Conservation (phyloP, 2,888 invertebrate species). For the Drosophila tanythrix region DNA sequence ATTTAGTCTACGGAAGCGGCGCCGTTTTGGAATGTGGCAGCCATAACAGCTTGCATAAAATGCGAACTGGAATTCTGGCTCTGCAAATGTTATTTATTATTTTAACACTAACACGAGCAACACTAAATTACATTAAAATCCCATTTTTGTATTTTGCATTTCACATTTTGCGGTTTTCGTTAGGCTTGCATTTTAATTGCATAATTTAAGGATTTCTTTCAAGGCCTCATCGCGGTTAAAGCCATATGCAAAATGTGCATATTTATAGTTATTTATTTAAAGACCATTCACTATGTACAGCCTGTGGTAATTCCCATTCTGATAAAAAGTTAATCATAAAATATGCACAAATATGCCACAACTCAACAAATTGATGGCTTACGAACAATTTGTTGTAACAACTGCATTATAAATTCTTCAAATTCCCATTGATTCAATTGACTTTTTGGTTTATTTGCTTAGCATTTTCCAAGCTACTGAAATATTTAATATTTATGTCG, state of each 20-base stretch:
- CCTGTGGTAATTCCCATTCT: slow-evolving; percentile 10
- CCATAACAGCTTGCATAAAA: slow-evolving; percentile 53
- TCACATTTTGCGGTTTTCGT: slow-evolving; percentile 15
- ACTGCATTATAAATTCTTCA: neutral
- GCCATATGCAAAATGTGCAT: slow-evolving; percentile 20
- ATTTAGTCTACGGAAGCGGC: slow-evolving; percentile 38
- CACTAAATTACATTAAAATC: slow-evolving; percentile 15
- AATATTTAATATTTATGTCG: neutral
- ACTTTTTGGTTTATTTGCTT: neutral
- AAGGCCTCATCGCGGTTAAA: slow-evolving; percentile 22
- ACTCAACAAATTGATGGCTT: neutral
- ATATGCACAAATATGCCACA: slow-evolving; percentile 10
- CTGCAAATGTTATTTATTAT: slow-evolving; percentile 27
- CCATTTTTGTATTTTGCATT: slow-evolving; percentile 11
- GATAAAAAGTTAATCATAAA: slow-evolving; percentile 21
- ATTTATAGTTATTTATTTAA: slow-evolving; percentile 31
- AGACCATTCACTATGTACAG: slow-evolving; percentile 9
- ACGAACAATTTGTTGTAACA: neutral
- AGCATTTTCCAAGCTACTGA: neutral
- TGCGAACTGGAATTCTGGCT: slow-evolving; percentile 24
- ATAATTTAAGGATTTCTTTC: slow-evolving; percentile 21
- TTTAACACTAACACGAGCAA: slow-evolving; percentile 10
- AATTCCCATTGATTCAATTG: neutral
- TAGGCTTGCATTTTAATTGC: slow-evolving; percentile 32
- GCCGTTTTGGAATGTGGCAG: slow-evolving; percentile 47